Evolutionary conservation across 2,888 invertebrate species (phyloP).

Genomic region (Gnatocerus cornutus): DNA sequence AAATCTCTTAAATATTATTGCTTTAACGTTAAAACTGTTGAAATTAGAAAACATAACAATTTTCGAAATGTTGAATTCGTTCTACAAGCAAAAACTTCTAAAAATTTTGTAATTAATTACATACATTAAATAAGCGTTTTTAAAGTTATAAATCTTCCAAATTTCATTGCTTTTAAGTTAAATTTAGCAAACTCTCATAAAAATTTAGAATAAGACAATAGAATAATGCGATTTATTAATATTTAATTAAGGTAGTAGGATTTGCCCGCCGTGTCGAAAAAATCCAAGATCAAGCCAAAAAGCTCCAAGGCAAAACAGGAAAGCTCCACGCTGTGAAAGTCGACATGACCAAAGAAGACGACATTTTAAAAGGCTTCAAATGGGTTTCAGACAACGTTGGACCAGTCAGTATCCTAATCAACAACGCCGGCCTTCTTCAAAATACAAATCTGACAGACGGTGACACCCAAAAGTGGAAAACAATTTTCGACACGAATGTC

Average conservation of each 20-base stretch:
- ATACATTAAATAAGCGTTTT: too few relatives aligned
- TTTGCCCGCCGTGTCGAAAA: constrained; percentile 33
- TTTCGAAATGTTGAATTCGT: too few relatives aligned
- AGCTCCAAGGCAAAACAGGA: constrained; percentile 48
- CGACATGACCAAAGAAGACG: constrained; percentile 55
- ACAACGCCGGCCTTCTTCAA: constrained; percentile 50
- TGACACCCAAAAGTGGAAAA: constrained; percentile 27
- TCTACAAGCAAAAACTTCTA: too few relatives aligned
- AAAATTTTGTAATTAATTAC: too few relatives aligned
- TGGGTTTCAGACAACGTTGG: constrained; percentile 59
- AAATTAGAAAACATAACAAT: too few relatives aligned
- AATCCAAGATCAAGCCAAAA: constrained; percentile 49
- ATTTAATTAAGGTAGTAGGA: constrained; percentile 1
- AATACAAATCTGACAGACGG: constrained; percentile 31
- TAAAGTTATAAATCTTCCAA: too few relatives aligned
- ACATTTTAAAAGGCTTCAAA: constrained; percentile 53
- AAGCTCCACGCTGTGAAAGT: constrained; percentile 51
- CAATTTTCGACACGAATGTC: constrained; percentile 47
- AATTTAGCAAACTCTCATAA: too few relatives aligned
- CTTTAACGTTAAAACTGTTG: too few relatives aligned
- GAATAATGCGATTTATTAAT: too few relatives aligned
- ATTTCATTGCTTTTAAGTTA: too few relatives aligned
- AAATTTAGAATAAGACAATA: too few relatives aligned
- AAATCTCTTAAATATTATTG: too few relatives aligned
- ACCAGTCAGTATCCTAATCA: constrained; percentile 45